Percentiles rank a stretch among this genome's conserved stretches.
These are phyloP conservation scores for Catonia carolina DNA, from an alignment of 2,888 invertebrate species.

Conservation along the genomic window DNA sequence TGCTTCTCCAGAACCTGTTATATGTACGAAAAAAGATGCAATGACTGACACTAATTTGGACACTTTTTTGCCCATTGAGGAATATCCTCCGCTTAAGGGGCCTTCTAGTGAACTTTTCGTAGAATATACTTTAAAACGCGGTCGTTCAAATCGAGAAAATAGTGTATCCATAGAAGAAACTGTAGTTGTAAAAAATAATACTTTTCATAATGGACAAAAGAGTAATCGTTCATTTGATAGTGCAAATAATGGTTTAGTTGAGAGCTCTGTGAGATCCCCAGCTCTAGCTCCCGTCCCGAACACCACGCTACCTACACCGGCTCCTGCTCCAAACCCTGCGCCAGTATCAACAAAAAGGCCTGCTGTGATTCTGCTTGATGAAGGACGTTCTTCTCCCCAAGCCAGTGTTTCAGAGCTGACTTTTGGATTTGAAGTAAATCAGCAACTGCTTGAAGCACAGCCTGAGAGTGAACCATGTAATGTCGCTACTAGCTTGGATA, in stretches of 20 bases:
- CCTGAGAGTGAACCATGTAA: background rate
- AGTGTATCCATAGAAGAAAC: slow-evolving; percentile 30
- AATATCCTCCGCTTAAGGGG: slow-evolving; percentile 30
- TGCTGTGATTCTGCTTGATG: slow-evolving; percentile 66
- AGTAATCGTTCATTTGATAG: slow-evolving; percentile 14
- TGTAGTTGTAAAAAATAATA: slow-evolving; percentile 17
- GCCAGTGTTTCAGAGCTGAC: slow-evolving; percentile 42
- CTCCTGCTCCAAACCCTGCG: slow-evolving; percentile 18
- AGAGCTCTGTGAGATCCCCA: slow-evolving; percentile 27
- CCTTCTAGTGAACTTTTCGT: slow-evolving; percentile 27
- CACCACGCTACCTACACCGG: slow-evolving; percentile 20
- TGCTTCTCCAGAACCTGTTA: slow-evolving; percentile 15
- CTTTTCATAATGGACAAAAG: slow-evolving; percentile 2
- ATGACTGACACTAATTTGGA: slow-evolving; percentile 31
- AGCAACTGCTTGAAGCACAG: slow-evolving; percentile 51
- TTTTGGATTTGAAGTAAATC: slow-evolving; percentile 74
- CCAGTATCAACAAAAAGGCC: slow-evolving; percentile 45
- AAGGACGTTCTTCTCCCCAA: slow-evolving; percentile 40
- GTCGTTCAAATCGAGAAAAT: slow-evolving; percentile 19
- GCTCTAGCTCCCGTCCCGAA: no score
- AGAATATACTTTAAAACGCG: slow-evolving; percentile 29
- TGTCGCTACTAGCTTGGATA: no score
- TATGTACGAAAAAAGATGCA: slow-evolving; percentile 31
- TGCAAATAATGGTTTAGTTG: slow-evolving; percentile 19
- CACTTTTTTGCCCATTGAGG: slow-evolving; percentile 22